Percentiles rank a stretch among this genome's conserved stretches.
Evolutionary conservation across 2,797 vertebrate species (phyloP).

Genomic region (Clangula hyemalis): DNA sequence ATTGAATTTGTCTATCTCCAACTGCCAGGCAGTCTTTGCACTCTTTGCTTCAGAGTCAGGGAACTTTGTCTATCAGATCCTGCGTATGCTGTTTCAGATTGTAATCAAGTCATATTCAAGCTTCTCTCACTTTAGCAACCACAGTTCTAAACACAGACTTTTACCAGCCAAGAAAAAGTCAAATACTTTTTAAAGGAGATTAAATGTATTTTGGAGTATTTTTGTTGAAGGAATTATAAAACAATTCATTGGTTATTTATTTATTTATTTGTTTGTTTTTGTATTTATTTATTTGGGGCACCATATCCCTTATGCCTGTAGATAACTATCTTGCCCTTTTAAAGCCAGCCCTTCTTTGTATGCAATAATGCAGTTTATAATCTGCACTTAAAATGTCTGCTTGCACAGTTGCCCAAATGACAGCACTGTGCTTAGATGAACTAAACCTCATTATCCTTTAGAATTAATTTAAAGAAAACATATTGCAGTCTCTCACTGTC

Average conservation of each 20-base stretch:
- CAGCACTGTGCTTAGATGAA: neutral
- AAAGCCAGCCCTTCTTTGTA: neutral
- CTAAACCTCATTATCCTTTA: neutral
- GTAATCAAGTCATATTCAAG: neutral
- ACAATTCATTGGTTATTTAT: neutral
- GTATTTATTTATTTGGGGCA: neutral
- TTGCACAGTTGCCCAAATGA: neutral
- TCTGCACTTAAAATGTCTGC: conserved; percentile 2
- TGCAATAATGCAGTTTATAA: conserved; percentile 4
- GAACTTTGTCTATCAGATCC: neutral
- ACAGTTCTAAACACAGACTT: neutral
- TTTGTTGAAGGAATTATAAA: neutral
- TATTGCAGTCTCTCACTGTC: neutral
- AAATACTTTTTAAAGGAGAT: neutral
- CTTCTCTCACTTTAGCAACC: neutral
- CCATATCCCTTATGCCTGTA: neutral
- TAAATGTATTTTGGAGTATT: neutral
- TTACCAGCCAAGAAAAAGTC: fast-evolving
- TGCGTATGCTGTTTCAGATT: neutral
- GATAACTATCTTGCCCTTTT: neutral
- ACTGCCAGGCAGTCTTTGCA: neutral
- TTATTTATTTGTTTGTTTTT: neutral
- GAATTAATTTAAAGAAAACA: conserved; percentile 33
- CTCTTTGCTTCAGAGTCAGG: neutral
- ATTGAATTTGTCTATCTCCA: neutral